A percentile compares a stretch with the other conserved stretches of the same genome.
Conservation (phyloP, 92 coral and sea anemone genomes). For the Heliopora coerulea region DNA sequence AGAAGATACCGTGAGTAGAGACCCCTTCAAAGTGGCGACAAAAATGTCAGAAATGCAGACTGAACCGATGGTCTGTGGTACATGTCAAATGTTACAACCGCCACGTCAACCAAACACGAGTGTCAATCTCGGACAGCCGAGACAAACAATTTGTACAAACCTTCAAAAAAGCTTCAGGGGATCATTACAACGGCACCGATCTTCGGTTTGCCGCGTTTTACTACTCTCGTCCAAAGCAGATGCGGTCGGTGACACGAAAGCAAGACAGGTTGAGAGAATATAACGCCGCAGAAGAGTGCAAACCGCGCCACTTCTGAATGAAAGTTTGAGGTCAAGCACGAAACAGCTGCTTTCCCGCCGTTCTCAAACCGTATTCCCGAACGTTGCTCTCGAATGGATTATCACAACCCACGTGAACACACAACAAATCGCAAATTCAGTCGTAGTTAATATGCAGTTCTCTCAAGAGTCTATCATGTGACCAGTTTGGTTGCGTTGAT, state of each 20-base stretch:
- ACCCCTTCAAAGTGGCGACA: constrained; percentile 47
- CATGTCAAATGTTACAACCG: constrained; percentile 3
- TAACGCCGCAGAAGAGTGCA: constrained; percentile 5
- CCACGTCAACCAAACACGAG: constrained; percentile 95
- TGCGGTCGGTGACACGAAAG: not conserved
- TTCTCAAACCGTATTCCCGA: not conserved
- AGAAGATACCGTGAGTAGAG: constrained; percentile 20
- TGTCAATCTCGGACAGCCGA: constrained; percentile 53
- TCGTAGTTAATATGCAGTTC: not conserved
- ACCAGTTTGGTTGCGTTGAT: not conserved
- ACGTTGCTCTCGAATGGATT: not conserved
- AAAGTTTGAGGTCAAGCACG: not conserved
- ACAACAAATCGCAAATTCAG: constrained; percentile 26
- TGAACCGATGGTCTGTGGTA: constrained; percentile 19
- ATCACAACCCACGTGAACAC: constrained; percentile 13
- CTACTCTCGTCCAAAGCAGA: not conserved
- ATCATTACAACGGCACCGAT: constrained; percentile 1
- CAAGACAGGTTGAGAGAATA: not conserved
- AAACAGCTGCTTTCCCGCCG: constrained; percentile 33
- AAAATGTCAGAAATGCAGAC: constrained; percentile 40
- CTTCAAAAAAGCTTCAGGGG: constrained; percentile 7
- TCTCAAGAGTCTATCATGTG: not conserved
- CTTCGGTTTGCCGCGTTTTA: not conserved
- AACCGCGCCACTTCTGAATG: not conserved
- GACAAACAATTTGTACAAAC: not conserved